Evolutionary conservation across 1,140 invertebrate genomes (phyloP), one percentile per base, ranked within the genome.

Genomic region (Gonatopus flavifemur): DNA sequence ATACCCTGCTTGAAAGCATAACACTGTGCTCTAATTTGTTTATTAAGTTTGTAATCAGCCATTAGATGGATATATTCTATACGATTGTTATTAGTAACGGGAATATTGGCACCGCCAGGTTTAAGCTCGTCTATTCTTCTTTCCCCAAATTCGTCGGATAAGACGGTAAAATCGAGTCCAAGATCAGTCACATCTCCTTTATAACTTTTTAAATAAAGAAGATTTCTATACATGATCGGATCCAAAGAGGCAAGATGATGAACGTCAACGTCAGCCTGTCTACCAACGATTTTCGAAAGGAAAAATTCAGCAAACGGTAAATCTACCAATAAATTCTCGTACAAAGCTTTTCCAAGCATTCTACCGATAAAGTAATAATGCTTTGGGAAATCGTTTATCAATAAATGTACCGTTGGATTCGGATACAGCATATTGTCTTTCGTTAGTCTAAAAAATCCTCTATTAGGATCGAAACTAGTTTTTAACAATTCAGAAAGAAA

Each of bases 41-140:
- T 88, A 73, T 98, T 98, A 16, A 98, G 79, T 77, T 96, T 96
- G 62, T 94, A 97, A 80, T 98, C 93, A 1, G 96, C 94, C 75
- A 98, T 89, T 44, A 96, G 76, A 73, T 98, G 94, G 62, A 98
- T 94, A 68, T 98, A 99, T 73, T 98, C 94, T 69, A 98, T 94
- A 46, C 91, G 84, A 79, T 98, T 98, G 42, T 88, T 84, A 57
- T 88, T 87, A 2, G 90, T 97, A 0, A 98, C 96, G 4, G 88
- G 83, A 64, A 96, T 96, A 65, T 92, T 89, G 13, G 86, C 79
- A 8, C 96, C 96, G 54, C 88, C 86, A 2, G 90, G 87, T 78
- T 97, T 98, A 20, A 98, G 74, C 66, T 98, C 95, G 49, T 93
- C 87, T 39, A 93, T 86, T 70, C 88, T 84, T 21, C 91, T 91